Evolutionary conservation across 2,113 vertebrate species (phyloP).

Genomic region (Pelusios castaneus): DNA sequence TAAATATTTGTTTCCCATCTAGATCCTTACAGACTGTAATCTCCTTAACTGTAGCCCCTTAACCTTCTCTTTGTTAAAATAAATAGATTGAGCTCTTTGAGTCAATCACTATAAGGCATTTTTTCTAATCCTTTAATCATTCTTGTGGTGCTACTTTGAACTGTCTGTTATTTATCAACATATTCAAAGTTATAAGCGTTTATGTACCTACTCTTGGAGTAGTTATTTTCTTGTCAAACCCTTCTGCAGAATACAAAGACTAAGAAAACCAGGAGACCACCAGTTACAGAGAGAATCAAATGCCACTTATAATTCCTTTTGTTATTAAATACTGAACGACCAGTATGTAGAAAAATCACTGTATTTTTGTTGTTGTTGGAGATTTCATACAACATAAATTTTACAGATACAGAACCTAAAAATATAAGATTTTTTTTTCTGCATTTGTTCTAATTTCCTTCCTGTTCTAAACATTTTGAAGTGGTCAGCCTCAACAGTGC

Average conservation of each 20-base stretch:
- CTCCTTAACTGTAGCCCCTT: not conserved
- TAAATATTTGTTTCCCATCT: not conserved
- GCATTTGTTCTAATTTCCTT: not conserved
- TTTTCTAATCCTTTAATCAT: not conserved
- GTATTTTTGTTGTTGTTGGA: not conserved
- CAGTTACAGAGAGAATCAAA: not conserved
- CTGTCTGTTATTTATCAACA: not conserved
- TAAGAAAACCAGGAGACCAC: not conserved
- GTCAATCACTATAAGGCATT: not conserved
- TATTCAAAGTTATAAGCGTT: not conserved
- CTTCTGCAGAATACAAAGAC: not conserved
- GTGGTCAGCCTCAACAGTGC: not conserved
- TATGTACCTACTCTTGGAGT: conserved; percentile 3
- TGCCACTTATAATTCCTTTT: not conserved
- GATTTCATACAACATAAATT: not conserved
- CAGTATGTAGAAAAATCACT: not conserved
- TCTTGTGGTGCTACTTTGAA: not conserved
- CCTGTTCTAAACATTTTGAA: not conserved
- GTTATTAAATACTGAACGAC: not conserved
- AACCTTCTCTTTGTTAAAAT: not conserved
- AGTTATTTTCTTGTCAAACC: not conserved
- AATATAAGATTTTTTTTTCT: not conserved
- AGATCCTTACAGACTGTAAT: not conserved
- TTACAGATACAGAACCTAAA: not conserved
- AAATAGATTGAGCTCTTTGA: not conserved